Percentiles rank a stretch among this genome's conserved stretches.
These are phyloP conservation scores for Rhyacophila evoluta DNA, from an alignment of 2,888 invertebrate species.

Conservation along the genomic window DNA sequence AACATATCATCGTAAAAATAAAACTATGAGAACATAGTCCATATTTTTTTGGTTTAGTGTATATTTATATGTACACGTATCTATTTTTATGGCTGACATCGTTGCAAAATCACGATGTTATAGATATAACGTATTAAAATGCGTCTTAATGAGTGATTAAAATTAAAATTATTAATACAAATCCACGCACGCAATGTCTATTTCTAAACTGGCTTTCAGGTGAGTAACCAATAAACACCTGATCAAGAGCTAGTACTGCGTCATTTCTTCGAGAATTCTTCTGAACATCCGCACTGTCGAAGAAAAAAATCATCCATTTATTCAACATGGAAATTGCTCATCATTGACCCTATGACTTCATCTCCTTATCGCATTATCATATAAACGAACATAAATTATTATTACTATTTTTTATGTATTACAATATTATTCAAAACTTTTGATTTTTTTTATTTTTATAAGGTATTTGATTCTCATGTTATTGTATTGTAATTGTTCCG, in stretches of 20 bases:
- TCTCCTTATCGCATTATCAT: background rate
- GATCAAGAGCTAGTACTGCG: background rate
- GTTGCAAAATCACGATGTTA: background rate
- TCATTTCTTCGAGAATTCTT: background rate
- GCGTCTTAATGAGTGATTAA: background rate
- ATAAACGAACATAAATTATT: background rate
- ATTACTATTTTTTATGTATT: slow-evolving; percentile 3
- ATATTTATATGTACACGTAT: too few species aligned
- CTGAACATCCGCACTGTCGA: background rate
- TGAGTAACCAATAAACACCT: background rate
- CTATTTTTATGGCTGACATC: slow-evolving; percentile 33
- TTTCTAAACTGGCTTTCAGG: slow-evolving; percentile 14
- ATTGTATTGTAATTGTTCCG: too few species aligned
- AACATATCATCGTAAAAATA: background rate
- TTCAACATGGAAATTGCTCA: background rate
- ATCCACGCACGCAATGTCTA: slow-evolving; percentile 12
- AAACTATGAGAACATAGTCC: background rate
- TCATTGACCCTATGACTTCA: background rate
- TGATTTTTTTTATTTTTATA: too few species aligned
- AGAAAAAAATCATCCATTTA: background rate
- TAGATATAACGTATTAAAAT: background rate
- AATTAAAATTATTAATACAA: background rate
- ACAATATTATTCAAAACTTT: background rate
- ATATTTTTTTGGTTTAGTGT: slow-evolving; percentile 30
- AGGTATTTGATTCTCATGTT: too few species aligned